A percentile compares a stretch with the other conserved stretches of the same genome.
These are phyloP conservation scores for Watsonalla binaria DNA, from an alignment of 2,888 invertebrate genomes.

Conservation along the genomic window DNA sequence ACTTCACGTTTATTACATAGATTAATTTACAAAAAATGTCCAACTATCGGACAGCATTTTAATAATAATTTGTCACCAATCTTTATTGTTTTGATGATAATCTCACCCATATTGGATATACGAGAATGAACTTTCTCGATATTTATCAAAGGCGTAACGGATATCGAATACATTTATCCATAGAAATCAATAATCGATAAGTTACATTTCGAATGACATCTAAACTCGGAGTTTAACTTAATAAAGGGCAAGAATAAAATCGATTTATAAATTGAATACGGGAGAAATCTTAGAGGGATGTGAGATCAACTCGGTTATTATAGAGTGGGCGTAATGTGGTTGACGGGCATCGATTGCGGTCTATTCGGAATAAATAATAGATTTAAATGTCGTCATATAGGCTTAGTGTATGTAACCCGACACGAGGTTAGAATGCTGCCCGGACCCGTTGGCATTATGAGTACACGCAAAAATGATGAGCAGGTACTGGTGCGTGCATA, in stretches of 20 bases:
- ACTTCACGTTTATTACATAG: neutral
- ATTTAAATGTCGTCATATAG: slow-evolving; percentile 52
- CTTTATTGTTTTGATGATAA: neutral
- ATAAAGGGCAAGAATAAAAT: slow-evolving; percentile 28
- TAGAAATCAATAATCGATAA: slow-evolving; percentile 31
- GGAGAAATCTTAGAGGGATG: slow-evolving; percentile 48
- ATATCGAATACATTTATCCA: slow-evolving; percentile 2
- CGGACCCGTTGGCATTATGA: slow-evolving; percentile 46
- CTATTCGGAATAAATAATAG: slow-evolving; percentile 62
- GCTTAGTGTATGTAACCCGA: slow-evolving; percentile 47
- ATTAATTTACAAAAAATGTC: neutral
- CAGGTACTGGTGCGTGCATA: slow-evolving; percentile 33
- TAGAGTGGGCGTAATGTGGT: slow-evolving; percentile 59
- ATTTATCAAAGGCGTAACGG: slow-evolving; percentile 3
- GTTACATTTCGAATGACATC: slow-evolving; percentile 25
- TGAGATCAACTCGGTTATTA: slow-evolving; percentile 28
- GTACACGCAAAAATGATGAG: slow-evolving; percentile 53
- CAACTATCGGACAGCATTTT: neutral
- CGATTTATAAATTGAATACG: slow-evolving; percentile 38
- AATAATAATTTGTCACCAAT: neutral
- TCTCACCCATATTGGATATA: slow-evolving; percentile 1
- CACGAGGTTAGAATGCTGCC: slow-evolving; percentile 47
- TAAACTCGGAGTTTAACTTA: slow-evolving; percentile 33
- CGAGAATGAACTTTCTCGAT: slow-evolving; percentile 1
- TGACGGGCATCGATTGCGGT: slow-evolving; percentile 41